Evolutionary conservation across 2,113 vertebrate species (phyloP).

Genomic region (Micronisus gabar): DNA sequence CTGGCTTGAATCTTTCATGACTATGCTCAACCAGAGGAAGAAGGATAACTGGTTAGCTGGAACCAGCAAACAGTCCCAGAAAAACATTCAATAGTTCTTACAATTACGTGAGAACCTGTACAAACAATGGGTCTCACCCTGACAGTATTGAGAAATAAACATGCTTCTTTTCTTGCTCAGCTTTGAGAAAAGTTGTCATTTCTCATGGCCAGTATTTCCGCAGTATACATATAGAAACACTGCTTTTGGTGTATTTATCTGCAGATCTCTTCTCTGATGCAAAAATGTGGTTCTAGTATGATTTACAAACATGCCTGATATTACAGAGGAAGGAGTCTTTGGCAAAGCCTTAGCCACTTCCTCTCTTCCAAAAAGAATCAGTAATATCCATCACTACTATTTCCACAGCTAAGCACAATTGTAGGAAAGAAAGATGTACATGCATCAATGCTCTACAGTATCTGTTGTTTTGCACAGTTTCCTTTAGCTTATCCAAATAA

Average conservation of each 20-base stretch:
- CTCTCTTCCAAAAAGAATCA: background rate
- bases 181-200: background rate
- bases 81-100: background rate
- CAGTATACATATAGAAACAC: background rate
- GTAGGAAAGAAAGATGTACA: background rate
- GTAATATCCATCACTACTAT: background rate
- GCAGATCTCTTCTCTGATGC: background rate
- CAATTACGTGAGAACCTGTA: background rate
- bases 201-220: background rate
- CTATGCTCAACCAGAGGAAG: background rate
- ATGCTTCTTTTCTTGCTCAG: background rate
- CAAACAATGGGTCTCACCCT: background rate
- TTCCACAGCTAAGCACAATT: background rate
- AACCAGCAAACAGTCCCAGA: background rate
- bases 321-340: background rate
- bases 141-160: background rate
- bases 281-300: background rate
- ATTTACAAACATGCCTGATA: background rate
- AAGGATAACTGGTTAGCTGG: background rate
- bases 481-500: background rate
- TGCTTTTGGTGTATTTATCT: background rate
- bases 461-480: background rate
- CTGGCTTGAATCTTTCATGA: background rate
- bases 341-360: background rate
- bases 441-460: background rate